These are phyloP conservation scores for Anableps anableps DNA, from an alignment of 2,797 vertebrate genomes.

Conservation along the genomic window DNA sequence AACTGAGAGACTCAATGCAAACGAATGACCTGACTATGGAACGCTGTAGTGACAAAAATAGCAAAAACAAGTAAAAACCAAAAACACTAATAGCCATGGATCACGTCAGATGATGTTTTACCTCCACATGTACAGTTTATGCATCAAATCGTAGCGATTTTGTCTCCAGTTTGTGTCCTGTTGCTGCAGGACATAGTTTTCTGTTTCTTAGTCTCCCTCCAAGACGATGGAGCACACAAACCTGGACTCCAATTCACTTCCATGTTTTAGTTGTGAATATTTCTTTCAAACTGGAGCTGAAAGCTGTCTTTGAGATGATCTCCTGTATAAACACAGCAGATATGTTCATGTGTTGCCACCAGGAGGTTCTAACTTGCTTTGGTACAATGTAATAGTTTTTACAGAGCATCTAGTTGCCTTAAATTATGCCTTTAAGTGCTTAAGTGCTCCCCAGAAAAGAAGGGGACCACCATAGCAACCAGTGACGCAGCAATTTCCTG, in stretches of 20 bases:
- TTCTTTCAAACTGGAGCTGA: background rate
- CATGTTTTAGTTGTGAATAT: background rate
- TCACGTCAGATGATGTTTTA: background rate
- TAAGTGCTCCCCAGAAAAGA: background rate
- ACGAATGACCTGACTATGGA: too few species aligned
- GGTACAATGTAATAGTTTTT: background rate
- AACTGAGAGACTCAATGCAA: too few species aligned
- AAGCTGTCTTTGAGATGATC: background rate
- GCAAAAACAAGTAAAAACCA: too few species aligned
- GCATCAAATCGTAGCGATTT: background rate
- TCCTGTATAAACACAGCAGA: background rate
- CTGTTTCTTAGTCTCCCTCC: too few species aligned
- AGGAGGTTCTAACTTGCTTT: background rate
- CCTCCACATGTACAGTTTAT: background rate
- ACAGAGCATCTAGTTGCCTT: background rate
- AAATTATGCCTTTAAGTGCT: background rate
- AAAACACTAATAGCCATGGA: too few species aligned
- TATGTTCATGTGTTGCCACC: background rate
- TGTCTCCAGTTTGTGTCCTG: background rate
- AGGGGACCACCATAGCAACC: background rate
- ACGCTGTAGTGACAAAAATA: too few species aligned
- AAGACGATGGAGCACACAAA: background rate
- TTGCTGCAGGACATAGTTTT: background rate
- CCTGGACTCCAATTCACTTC: background rate
- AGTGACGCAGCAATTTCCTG: background rate